Percentiles rank a stretch among this genome's conserved stretches.
These are phyloP conservation scores for Limnephilus auricula DNA, from an alignment of 2,888 invertebrate genomes.

Conservation along the genomic window DNA sequence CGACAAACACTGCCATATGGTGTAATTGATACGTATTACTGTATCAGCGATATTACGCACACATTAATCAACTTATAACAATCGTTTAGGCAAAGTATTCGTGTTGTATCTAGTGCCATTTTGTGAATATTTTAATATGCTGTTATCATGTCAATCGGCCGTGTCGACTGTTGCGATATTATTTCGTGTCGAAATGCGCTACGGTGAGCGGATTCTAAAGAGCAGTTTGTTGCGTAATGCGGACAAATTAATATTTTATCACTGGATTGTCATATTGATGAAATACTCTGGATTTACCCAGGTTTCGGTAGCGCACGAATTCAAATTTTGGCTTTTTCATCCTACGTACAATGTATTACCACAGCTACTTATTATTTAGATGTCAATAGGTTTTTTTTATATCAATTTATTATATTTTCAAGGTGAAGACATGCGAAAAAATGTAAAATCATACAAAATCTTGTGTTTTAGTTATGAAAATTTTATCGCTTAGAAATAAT, in stretches of 20 bases:
- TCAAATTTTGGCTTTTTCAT: neutral
- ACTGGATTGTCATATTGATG: neutral
- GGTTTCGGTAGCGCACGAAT: too few relatives aligned
- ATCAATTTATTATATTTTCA: too few relatives aligned
- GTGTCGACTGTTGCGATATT: conserved; percentile 5
- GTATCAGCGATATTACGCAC: conserved; percentile 46
- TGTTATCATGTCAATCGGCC: conserved; percentile 42
- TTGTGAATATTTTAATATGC: conserved; percentile 52
- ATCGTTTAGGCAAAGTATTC: conserved; percentile 10
- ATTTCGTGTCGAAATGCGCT: conserved; percentile 25
- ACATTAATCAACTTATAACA: conserved; percentile 58
- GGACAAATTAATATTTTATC: conserved; percentile 37
- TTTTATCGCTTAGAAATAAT: too few relatives aligned
- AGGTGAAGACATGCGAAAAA: too few relatives aligned
- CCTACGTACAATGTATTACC: neutral
- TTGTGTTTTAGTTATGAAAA: too few relatives aligned
- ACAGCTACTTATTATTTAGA: neutral
- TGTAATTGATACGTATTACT: conserved; percentile 59
- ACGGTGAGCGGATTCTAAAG: conserved; percentile 31
- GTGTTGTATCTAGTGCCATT: conserved; percentile 19
- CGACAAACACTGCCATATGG: conserved; percentile 63
- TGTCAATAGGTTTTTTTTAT: neutral
- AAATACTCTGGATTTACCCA: neutral
- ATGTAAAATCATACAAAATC: too few relatives aligned
- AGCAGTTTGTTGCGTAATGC: conserved; percentile 30